These are phyloP conservation scores for Archocentrus centrarchus DNA, from an alignment of 2,113 vertebrate genomes.

Conservation along the genomic window DNA sequence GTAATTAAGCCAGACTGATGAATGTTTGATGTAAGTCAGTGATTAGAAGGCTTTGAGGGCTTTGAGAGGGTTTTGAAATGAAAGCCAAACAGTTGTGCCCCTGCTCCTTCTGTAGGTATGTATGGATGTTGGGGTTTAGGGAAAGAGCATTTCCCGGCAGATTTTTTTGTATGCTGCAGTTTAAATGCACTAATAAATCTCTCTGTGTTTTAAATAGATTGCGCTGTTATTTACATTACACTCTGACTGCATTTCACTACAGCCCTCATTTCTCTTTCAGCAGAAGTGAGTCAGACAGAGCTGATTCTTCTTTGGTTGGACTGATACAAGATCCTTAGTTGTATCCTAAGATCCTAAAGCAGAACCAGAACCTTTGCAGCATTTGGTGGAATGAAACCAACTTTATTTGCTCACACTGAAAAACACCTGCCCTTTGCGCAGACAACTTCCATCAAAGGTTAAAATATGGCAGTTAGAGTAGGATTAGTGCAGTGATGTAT, in stretches of 20 bases:
- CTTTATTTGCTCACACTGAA: slow-evolving; percentile 16
- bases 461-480: slow-evolving; percentile 49
- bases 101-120: slow-evolving; percentile 41
- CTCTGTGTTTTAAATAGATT: slow-evolving; percentile 13
- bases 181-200: slow-evolving; percentile 9
- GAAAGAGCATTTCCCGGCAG: slow-evolving; percentile 45
- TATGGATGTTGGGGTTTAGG: slow-evolving; percentile 12
- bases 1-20: slow-evolving; percentile 68
- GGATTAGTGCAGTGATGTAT: slow-evolving; percentile 60
- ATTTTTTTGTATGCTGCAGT: neutral
- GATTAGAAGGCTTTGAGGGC: slow-evolving; percentile 67
- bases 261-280: slow-evolving; percentile 31
- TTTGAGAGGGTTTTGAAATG: slow-evolving; percentile 42
- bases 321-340: slow-evolving; percentile 19
- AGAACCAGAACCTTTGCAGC: slow-evolving; percentile 17
- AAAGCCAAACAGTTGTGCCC: slow-evolving; percentile 55
- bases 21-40: slow-evolving; percentile 67
- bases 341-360: neutral
- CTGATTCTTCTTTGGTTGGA: slow-evolving; percentile 15
- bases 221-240: slow-evolving; percentile 9
- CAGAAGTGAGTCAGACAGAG: slow-evolving; percentile 8
- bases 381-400: slow-evolving; percentile 29
- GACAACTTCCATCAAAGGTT: slow-evolving; percentile 47
- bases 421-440: slow-evolving; percentile 46
- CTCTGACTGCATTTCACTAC: slow-evolving; percentile 18